Evolutionary conservation across 2,797 vertebrate species (phyloP).

Genomic region (Vireo griseus): DNA sequence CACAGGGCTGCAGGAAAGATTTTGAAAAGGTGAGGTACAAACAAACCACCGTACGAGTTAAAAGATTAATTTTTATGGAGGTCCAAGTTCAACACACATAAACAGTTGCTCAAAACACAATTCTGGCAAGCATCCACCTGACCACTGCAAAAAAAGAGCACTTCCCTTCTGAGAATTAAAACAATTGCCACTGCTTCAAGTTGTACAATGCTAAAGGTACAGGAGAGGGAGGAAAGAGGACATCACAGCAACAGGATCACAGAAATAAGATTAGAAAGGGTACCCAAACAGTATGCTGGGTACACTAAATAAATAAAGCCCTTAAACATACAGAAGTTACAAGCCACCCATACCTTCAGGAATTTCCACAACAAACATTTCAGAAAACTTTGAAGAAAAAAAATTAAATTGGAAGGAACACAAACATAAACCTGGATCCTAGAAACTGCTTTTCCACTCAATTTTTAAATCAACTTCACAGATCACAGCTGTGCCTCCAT

Average conservation of each 20-base stretch:
- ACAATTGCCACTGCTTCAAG: background rate
- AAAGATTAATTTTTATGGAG: background rate
- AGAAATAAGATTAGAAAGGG: background rate
- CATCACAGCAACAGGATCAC: background rate
- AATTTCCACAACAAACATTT: background rate
- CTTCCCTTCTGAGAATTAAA: constrained; percentile 5
- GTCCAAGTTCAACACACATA: background rate
- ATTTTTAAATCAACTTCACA: background rate
- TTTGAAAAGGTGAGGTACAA: background rate
- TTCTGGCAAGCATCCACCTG: constrained; percentile 16
- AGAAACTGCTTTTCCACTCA: background rate
- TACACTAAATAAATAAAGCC: constrained; percentile 17
- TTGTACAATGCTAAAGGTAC: background rate
- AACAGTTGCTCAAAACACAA: constrained; percentile 20
- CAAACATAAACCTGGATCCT: background rate
- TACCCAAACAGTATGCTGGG: background rate
- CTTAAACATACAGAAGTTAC: background rate
- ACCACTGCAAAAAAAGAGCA: background rate
- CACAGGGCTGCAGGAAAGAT: accelerated
- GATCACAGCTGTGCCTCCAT: background rate
- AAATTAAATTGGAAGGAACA: background rate
- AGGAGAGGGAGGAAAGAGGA: background rate
- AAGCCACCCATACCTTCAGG: background rate
- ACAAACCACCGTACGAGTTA: background rate
- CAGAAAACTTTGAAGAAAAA: background rate